Conservation (phyloP, 2,888 invertebrate species). For the Brenthis ino region DNA sequence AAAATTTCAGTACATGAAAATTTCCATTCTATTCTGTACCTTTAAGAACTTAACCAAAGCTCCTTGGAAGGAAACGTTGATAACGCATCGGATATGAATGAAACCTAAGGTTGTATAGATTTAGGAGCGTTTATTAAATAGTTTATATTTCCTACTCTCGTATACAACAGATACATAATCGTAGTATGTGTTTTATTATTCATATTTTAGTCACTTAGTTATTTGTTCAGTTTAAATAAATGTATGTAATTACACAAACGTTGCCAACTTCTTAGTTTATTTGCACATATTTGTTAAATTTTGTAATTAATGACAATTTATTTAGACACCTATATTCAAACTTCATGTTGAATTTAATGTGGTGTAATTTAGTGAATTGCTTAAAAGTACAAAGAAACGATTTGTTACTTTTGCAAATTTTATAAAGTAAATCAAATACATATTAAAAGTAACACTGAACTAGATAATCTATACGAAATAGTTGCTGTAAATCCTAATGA, state of each 20-base stretch:
- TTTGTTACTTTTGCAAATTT: conserved; percentile 89
- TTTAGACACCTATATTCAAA: conserved; percentile 66
- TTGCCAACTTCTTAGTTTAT: conserved; percentile 81
- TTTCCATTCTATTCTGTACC: conserved; percentile 20
- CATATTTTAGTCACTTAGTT: conserved; percentile 77
- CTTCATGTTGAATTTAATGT: conserved; percentile 75
- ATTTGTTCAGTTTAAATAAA: conserved; percentile 76
- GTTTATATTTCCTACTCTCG: conserved; percentile 51
- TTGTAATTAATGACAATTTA: conserved; percentile 77
- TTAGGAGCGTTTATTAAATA: conserved; percentile 49
- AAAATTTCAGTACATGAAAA: conserved; percentile 22
- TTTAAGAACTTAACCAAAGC: conserved; percentile 28
- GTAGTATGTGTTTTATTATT: conserved; percentile 70
- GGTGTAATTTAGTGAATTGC: conserved; percentile 85
- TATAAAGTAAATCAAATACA: conserved; percentile 82
- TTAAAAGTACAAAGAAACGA: conserved; percentile 86
- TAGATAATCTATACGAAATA: conserved; percentile 77
- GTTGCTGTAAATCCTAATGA: conserved; percentile 73
- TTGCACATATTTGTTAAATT: conserved; percentile 80
- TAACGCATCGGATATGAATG: conserved; percentile 29
- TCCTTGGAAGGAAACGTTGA: conserved; percentile 20
- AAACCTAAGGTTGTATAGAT: conserved; percentile 61
- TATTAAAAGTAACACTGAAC: conserved; percentile 68
- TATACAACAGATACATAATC: conserved; percentile 54
- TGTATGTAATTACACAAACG: conserved; percentile 75